Evolutionary conservation across 2,797 vertebrate species (phyloP), one percentile per base, ranked within the genome.

Genomic region (Aselliscus stoliczkanus): DNA sequence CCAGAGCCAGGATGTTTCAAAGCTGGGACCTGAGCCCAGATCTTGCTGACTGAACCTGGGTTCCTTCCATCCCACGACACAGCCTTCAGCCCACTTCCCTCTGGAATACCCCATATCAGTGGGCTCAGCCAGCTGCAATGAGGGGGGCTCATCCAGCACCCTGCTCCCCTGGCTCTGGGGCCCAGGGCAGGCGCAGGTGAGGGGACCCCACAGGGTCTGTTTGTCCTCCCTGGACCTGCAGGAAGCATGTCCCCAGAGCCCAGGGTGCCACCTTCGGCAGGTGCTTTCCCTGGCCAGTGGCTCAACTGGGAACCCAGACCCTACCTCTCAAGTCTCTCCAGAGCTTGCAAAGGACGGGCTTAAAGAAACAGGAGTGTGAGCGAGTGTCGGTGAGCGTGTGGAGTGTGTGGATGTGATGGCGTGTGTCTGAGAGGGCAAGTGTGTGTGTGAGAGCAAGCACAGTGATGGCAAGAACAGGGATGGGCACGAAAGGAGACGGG

Each of bases 11-110:
- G 31, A 52, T 20, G 47, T 23, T 50, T 64, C 42, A 52, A 44
- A 80, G 79, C 37, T 0, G 1, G 25, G 44, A 44, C 9, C 34
- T 12, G 17, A 56, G 64, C n/a, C n/a, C 37, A 27, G 37, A 69
- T 39, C 42, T 21, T 7, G 2, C 34, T 0, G 0, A 58, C 18
- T 21, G 6, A 86, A 67, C 27, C 42, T 0, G 0, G 29, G n/a
- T 15, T 76, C 62, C 70, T 7, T 3, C 14, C 7, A 70, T 29
- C 25, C 69, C 39, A 29, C 0, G 6, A 60, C 0, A 8, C 18
- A 42, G 47, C 65, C 56, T 67, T 54, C 34, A 10, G 15, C 34
- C 42, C 56, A 37, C 39, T 31, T 31, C 39, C 47, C 37, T 42
- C 14, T 9, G 54, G 44, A 76, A 52, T 2, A 25, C 1, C 34